A percentile compares a stretch with the other conserved stretches of the same genome.
phyloP scores from a whole-genome alignment of 2,797 vertebrate species.

The Antennarius maculatus region DNA sequence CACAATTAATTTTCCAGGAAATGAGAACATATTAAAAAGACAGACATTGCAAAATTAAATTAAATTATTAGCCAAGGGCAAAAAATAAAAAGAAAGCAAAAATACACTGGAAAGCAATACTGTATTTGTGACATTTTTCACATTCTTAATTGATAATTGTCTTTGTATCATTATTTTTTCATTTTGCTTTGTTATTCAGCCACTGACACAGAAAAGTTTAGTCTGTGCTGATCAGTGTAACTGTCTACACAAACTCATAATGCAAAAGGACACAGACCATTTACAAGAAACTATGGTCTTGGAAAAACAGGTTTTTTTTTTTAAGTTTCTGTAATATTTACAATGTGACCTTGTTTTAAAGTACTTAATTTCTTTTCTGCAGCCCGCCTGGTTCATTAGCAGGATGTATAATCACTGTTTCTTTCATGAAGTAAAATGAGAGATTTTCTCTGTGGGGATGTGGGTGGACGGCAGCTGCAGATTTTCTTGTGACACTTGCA shows the following conservation, averaged over 20 bases:
- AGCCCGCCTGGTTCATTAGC: conserved; percentile 22
- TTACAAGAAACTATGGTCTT: conserved; percentile 50
- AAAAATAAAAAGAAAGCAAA: conserved; percentile 59
- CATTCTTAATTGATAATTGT: conserved; percentile 66
- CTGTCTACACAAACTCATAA: conserved; percentile 7
- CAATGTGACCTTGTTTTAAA: conserved; percentile 14
- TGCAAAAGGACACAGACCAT: conserved; percentile 36
- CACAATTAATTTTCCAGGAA: conserved; percentile 77
- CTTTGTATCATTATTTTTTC: conserved; percentile 61
- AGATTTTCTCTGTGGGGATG: conserved; percentile 26
- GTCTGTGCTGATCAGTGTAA: conserved; percentile 42
- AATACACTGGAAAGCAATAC: conserved; percentile 72
- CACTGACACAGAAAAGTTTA: conserved; percentile 37
- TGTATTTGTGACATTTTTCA: conserved; percentile 64
- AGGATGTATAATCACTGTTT: conserved; percentile 21
- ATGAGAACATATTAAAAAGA: conserved; percentile 77
- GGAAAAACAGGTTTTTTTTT: conserved; percentile 26
- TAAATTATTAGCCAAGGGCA: conserved; percentile 73
- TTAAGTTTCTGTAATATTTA: conserved; percentile 20
- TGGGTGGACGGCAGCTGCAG: conserved; percentile 48
- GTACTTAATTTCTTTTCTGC: conserved; percentile 10
- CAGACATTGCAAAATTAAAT: conserved; percentile 82
- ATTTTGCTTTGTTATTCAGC: conserved; percentile 60
- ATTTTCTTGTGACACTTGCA: conserved; percentile 41
- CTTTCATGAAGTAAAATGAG: conserved; percentile 29